A percentile compares a stretch with the other conserved stretches of the same genome.
phyloP scores from a whole-genome alignment of 2,113 vertebrate species.

The Syrrhaptes paradoxus region DNA sequence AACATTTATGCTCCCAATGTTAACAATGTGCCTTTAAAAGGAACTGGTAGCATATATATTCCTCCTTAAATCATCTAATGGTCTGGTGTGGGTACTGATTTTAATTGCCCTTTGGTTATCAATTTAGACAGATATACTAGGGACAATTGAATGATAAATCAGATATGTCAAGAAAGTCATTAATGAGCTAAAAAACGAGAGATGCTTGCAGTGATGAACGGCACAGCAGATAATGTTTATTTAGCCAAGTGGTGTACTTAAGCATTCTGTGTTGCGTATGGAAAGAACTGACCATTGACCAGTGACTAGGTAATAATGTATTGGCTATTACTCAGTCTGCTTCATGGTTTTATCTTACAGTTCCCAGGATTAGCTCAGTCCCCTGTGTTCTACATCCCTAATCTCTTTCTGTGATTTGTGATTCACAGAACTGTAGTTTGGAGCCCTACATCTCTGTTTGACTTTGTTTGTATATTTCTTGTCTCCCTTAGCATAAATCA shows the following conservation, averaged over 20 bases:
- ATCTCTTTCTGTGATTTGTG: neutral
- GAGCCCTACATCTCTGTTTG: slow-evolving; percentile 15
- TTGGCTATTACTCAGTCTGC: neutral
- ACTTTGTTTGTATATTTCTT: slow-evolving; percentile 57
- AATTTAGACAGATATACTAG: slow-evolving; percentile 46
- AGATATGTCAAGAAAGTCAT: slow-evolving; percentile 32
- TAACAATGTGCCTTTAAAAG: slow-evolving; percentile 53
- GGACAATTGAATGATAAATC: slow-evolving; percentile 28
- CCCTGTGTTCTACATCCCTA: neutral
- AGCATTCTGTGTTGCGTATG: neutral
- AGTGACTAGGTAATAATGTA: neutral
- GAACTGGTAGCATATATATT: slow-evolving; percentile 19
- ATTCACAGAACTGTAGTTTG: neutral
- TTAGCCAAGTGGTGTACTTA: neutral
- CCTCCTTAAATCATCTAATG: slow-evolving; percentile 28
- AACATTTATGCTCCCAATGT: slow-evolving; percentile 55
- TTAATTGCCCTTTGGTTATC: slow-evolving; percentile 68
- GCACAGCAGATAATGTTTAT: neutral
- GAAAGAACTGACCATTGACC: neutral
- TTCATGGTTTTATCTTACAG: neutral
- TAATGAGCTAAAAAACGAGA: neutral
- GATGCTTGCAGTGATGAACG: neutral
- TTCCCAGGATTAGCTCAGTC: neutral
- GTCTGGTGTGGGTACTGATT: slow-evolving; percentile 29
- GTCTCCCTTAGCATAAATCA: slow-evolving; percentile 50